phyloP scores from a whole-genome alignment of 2,113 vertebrate genomes.

The Paedocypris sp. region DNA sequence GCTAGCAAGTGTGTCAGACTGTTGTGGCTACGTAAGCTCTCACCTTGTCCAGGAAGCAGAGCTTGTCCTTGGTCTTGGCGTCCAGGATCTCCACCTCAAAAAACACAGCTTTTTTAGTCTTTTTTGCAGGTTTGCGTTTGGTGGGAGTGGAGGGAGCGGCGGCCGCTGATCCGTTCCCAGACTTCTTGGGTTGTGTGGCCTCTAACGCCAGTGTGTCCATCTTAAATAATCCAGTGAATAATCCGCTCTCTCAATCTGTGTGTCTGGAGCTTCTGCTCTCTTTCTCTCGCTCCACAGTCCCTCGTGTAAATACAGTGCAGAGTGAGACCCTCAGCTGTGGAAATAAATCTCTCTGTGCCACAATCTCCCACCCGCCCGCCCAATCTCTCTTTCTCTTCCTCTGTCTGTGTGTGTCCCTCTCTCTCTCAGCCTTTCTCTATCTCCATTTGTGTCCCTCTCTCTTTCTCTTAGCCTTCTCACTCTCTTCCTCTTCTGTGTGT shows the following conservation, averaged over 20 bases:
- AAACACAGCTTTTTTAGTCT: slow-evolving; percentile 81
- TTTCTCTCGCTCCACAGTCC: background rate
- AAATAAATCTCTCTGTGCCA: slow-evolving; percentile 52
- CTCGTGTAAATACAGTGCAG: slow-evolving; percentile 24
- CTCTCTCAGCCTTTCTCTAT: slow-evolving; percentile 20
- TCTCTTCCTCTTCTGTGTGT: background rate
- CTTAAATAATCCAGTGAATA: slow-evolving; percentile 27
- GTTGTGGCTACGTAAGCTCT: no score
- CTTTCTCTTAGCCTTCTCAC: slow-evolving; percentile 24
- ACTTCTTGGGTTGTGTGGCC: slow-evolving; percentile 52
- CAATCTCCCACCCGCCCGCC: background rate
- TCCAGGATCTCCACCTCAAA: slow-evolving; percentile 98
- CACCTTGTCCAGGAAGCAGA: slow-evolving; percentile 95
- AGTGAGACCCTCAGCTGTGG: slow-evolving; percentile 54
- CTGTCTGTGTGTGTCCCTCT: slow-evolving; percentile 28
- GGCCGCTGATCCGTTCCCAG: slow-evolving; percentile 27
- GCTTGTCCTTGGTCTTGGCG: slow-evolving; percentile 84
- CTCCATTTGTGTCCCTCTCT: slow-evolving; percentile 26
- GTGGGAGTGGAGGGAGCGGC: background rate
- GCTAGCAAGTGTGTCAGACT: no score
- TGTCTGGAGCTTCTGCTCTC: background rate
- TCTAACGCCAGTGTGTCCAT: slow-evolving; percentile 65
- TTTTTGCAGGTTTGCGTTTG: slow-evolving; percentile 67
- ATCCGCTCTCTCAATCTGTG: background rate
- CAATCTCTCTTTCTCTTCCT: slow-evolving; percentile 8